Evolutionary conservation across 2,113 vertebrate species (phyloP).

Genomic region (Willisornis vidua): DNA sequence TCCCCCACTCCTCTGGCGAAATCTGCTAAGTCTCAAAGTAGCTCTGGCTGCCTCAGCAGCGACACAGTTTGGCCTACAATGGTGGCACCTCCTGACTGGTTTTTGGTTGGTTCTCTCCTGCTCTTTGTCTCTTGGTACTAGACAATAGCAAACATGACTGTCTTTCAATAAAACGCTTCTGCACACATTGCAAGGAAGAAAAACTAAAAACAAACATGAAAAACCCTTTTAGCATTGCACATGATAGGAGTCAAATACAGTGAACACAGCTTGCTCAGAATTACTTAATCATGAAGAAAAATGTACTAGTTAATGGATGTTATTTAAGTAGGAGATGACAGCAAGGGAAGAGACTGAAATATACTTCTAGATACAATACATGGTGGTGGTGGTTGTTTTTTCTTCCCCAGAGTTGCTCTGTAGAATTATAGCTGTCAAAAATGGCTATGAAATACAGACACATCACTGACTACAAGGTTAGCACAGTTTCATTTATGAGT

Average conservation of each 20-base stretch:
- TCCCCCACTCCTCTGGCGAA: background rate
- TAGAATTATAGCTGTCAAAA: constrained; percentile 21
- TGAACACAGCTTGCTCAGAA: background rate
- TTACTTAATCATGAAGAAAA: background rate
- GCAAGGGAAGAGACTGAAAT: background rate
- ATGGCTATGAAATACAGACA: constrained; percentile 12
- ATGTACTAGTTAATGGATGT: background rate
- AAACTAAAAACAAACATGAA: background rate
- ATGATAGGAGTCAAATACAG: background rate
- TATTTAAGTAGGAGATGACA: background rate
- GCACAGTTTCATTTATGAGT: constrained; percentile 1
- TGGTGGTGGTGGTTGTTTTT: background rate
- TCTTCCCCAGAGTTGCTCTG: background rate
- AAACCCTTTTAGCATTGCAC: background rate
- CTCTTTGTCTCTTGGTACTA: background rate
- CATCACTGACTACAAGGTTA: constrained; percentile 1
- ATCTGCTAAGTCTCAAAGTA: background rate
- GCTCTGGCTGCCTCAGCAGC: background rate
- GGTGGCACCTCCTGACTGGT: background rate
- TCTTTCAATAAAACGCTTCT: background rate
- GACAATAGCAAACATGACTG: background rate
- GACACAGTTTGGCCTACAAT: background rate
- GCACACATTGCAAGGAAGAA: background rate
- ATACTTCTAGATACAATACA: background rate
- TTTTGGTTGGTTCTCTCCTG: background rate